Base-by-base conservation (phyloP, 1,140 invertebrate species). In the Drosophila bocki region DNA sequence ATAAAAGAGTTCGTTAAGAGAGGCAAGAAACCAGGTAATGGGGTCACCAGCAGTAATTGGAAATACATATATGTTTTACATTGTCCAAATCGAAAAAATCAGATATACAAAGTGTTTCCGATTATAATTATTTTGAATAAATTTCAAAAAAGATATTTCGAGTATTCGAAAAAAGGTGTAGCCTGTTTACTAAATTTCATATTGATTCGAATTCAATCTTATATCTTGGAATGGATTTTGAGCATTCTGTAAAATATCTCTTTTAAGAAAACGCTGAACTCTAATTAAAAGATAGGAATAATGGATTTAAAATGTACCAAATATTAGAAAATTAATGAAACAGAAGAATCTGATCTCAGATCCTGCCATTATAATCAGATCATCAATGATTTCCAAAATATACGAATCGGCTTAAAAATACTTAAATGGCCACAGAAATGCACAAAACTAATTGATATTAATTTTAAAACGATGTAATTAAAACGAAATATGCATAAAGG, bases 1-100 rank as follows among this genome's bases (percentile, higher is more conserved):
- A 50, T 45, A 54, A 70, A 54, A 19, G 65, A 70, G 62, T 68
- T 70, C 48, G 42, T 62, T 56, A 65, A 13, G 33, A 65, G 58
- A 29, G 53, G 35, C 35, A 19, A n/a, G 56, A 65, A 65, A 65
- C 19, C 62, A 65, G 62, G 62, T 65, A 61, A 62, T 39, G 57
- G 29, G 57, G 42, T 65, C 60, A 62, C 29, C 61, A 12, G 37
- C 39, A 42, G 61, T 61, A 42, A 42, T 61, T 32, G 26, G 7
- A 32, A 32, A 42, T 42, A 58, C 19, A 39, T 39, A 58, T 32
- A 39, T 19, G 7, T 37, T 17, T 12, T 17, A 51, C 9, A 15
- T 3, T 35, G 32, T 54, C 13, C 51, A 37, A 37, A 54, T 37
- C 51, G 51, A 13, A 37, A 15, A 7, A 12, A 42, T 6, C 7